phyloP scores from a whole-genome alignment of 2,113 vertebrate genomes.

The Dermatemys mawii region DNA sequence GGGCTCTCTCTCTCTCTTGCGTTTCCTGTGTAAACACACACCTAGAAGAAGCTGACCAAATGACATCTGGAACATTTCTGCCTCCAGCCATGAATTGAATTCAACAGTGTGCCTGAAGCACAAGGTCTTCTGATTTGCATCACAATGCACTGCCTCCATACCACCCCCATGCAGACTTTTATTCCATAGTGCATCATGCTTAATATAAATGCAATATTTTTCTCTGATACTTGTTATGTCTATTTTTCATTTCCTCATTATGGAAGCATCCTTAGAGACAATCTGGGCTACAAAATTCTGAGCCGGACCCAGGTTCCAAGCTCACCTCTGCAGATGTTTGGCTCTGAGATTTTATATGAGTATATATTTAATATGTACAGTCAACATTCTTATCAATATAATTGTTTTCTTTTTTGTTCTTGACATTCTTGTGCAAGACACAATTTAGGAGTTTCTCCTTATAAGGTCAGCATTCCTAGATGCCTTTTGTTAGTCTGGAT shows the following conservation, averaged over 20 bases:
- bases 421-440: not conserved
- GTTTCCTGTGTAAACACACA: not conserved
- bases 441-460: not conserved
- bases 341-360: not conserved
- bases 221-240: not conserved
- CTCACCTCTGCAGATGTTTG: not conserved
- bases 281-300: not conserved
- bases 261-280: not conserved
- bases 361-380: not conserved
- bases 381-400: not conserved
- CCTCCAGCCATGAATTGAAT: not conserved
- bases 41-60: not conserved
- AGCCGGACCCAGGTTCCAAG: not conserved
- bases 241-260: not conserved
- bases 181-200: not conserved
- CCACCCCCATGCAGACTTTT: not conserved
- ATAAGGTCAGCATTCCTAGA: not conserved
- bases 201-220: not conserved
- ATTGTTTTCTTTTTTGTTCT: not conserved
- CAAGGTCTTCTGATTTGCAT: not conserved
- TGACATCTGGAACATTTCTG: not conserved
- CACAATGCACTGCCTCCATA: not conserved
- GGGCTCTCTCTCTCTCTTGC: not conserved
- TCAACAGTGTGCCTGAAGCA: not conserved
- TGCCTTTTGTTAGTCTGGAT: not conserved